Base-by-base conservation (phyloP, 2,797 vertebrate genomes). In the Labroides dimidiatus region DNA sequence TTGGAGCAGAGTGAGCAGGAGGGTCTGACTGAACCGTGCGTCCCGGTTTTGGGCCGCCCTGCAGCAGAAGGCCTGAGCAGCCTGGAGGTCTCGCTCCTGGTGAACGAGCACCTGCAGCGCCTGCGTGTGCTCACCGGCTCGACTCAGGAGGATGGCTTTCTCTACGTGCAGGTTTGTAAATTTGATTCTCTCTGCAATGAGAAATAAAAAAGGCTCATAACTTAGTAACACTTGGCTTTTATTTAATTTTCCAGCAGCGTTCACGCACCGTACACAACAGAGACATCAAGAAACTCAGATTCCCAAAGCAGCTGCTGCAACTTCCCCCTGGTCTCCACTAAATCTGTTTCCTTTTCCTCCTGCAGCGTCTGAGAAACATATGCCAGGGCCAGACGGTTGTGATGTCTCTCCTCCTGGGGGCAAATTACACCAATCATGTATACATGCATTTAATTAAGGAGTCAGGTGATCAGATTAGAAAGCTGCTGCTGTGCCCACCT, bases 231-330 rank as follows among this genome's bases (percentile, higher is more conserved):
- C n/a, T 47, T 14, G 20, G 30, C 17, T 24, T 42, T 53, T 6
- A 62, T 58, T 63, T 15, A 52, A 36, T 30, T 69, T 37, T 30
- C 48, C 10, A 13, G 1, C 10, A 49, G 4, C 50, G 2, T 61
- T 30, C 17, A 78, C 78, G 53, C 74, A 89, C 80, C 92, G 20
- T 91, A 63, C 21, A 93, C 66, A 36, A 72, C 49, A 9, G 74
- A 60, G 33, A 84, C n/a, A 10, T 91, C 69, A 20, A 90, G 93
- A 19, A 77, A 82, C 19, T 69, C 67, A 10, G 92, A 93, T 8
- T 88, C 79, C 92, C 92, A 92, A 1, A 93, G 83, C 27, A 92
- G 82, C 69, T 82, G 70, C 75, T 93, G 92, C 71, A 94, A 48
- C 79, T 90, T 93, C 17, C 53, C 53, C 71, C 87, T 92, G 64